A percentile compares a stretch with the other conserved stretches of the same genome.
Evolutionary conservation across 2,888 invertebrate species (phyloP).

Genomic region (Halocaridina rubra): DNA sequence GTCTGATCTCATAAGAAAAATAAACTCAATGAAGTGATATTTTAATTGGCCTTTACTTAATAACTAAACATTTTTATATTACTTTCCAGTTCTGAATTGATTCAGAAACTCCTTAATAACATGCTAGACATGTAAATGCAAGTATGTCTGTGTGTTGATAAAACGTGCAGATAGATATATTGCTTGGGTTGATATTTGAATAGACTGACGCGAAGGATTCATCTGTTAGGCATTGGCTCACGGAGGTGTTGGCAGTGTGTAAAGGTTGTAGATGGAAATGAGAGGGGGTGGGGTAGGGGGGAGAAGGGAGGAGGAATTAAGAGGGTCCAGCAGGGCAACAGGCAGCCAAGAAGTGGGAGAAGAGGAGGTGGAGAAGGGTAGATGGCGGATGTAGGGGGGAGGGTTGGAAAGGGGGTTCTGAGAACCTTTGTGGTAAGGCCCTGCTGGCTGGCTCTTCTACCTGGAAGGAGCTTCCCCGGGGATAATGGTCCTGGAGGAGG

Average conservation of each 20-base stretch:
- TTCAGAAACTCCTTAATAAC: too few relatives aligned
- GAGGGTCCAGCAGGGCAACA: background rate
- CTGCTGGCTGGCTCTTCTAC: background rate
- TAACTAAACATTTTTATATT: too few relatives aligned
- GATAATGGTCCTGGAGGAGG: slow-evolving; percentile 7
- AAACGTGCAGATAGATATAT: too few relatives aligned
- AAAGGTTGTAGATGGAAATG: background rate
- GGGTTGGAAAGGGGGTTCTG: background rate
- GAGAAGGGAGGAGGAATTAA: background rate
- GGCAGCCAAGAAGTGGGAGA: background rate
- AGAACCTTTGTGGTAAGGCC: background rate
- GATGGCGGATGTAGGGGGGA: background rate
- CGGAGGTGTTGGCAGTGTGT: background rate
- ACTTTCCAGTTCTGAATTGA: too few relatives aligned
- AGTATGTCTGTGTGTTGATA: too few relatives aligned
- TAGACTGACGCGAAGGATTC: too few relatives aligned
- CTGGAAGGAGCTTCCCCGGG: background rate
- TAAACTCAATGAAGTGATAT: too few relatives aligned
- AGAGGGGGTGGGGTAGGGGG: background rate
- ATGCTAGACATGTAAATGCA: too few relatives aligned
- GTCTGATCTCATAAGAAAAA: too few relatives aligned
- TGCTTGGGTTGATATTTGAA: too few relatives aligned
- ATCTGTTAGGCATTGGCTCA: too few relatives aligned
- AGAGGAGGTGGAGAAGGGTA: background rate
- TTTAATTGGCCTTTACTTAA: too few relatives aligned